Percentiles rank a stretch among this genome's conserved stretches.
Evolutionary conservation across 2,888 invertebrate species (phyloP).

Genomic region (Oligia latruncula): DNA sequence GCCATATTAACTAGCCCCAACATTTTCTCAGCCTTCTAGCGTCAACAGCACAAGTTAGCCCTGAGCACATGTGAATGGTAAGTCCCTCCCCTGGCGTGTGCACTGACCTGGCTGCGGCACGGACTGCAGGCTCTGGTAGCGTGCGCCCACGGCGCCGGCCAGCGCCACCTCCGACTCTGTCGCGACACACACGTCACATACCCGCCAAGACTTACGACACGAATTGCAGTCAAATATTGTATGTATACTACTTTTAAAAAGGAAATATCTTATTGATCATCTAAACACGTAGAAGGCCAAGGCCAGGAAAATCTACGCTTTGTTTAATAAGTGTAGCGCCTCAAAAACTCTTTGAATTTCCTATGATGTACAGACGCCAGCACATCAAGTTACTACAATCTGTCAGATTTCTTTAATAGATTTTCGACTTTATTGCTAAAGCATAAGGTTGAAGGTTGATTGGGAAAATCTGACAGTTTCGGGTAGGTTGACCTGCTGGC

Average conservation of each 20-base stretch:
- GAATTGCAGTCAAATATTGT: constrained; percentile 25
- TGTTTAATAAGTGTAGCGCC: not conserved
- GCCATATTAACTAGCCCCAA: constrained; percentile 1
- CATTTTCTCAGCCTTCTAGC: not conserved
- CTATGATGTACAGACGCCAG: not conserved
- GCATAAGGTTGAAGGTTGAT: too few species aligned
- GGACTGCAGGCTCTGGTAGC: constrained; percentile 92
- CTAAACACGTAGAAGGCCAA: not conserved
- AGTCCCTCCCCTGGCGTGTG: constrained; percentile 24
- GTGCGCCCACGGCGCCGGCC: constrained; percentile 88
- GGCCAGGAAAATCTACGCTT: not conserved
- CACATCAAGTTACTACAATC: too few species aligned
- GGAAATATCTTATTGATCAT: not conserved
- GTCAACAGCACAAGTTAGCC: not conserved
- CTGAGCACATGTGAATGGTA: not conserved
- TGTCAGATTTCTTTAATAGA: too few species aligned
- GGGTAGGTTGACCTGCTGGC: too few species aligned
- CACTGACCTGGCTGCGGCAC: constrained; percentile 91
- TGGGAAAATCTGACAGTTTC: too few species aligned
- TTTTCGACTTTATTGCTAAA: too few species aligned
- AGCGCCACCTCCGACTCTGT: constrained; percentile 66
- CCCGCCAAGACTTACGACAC: constrained; percentile 12
- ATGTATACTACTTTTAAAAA: not conserved
- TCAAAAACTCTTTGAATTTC: not conserved
- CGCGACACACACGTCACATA: constrained; percentile 50